phyloP scores from a whole-genome alignment of 2,797 vertebrate species.

The Mionectes olivaceus region DNA sequence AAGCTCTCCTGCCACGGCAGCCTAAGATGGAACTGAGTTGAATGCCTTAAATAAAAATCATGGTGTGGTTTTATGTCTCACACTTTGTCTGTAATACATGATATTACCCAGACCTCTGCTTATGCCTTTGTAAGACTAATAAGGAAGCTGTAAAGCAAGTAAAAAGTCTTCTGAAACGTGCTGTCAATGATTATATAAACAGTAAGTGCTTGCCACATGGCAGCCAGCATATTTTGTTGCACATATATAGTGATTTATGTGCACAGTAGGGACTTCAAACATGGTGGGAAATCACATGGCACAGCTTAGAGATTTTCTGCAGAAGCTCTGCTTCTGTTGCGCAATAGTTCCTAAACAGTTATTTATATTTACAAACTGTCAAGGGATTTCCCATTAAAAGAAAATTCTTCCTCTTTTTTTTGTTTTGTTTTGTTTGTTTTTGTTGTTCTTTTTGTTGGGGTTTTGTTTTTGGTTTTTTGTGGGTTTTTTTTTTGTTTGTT shows the following conservation, averaged over 20 bases:
- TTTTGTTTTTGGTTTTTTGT: no score
- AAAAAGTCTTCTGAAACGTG: not conserved
- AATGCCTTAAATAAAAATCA: not conserved
- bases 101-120: not conserved
- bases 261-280: not conserved
- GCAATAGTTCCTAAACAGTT: not conserved
- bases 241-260: not conserved
- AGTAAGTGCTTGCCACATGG: not conserved
- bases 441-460: no score
- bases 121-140: not conserved
- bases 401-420: not conserved
- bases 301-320: not conserved
- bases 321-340: not conserved
- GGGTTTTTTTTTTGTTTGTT: not conserved
- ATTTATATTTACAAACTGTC: not conserved
- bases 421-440: no score
- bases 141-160: not conserved
- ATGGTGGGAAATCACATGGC: not conserved
- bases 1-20: not conserved
- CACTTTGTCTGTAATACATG: not conserved
- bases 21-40: not conserved
- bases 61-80: not conserved
- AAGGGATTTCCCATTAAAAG: not conserved
- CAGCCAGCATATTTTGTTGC: not conserved
- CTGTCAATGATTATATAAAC: not conserved